phyloP scores from a whole-genome alignment of 2,113 vertebrate species.

The Marmota flaviventris region DNA sequence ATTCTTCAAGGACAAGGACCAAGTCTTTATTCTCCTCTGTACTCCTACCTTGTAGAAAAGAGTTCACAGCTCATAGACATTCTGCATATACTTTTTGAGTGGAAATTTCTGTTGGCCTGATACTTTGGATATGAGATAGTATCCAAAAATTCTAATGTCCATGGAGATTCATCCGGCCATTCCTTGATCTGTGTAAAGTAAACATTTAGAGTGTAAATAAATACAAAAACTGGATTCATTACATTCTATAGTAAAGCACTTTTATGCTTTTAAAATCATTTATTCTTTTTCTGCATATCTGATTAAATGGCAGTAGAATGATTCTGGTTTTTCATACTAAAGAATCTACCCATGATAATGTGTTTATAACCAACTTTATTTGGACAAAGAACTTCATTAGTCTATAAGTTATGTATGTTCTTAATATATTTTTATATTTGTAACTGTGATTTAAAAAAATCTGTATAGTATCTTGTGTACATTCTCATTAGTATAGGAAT shows the following conservation, averaged over 20 bases:
- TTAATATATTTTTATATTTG: conserved; percentile 87
- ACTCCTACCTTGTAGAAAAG: background rate
- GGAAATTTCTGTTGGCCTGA: background rate
- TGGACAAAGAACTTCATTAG: conserved; percentile 74
- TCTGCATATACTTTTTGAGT: background rate
- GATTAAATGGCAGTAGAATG: conserved; percentile 71
- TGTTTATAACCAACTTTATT: conserved; percentile 78
- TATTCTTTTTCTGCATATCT: conserved; percentile 69
- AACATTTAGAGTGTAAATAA: conserved; percentile 74
- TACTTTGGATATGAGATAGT: background rate
- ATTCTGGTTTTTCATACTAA: conserved; percentile 67
- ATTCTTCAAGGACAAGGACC: conserved; percentile 18
- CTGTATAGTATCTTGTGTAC: conserved; percentile 75
- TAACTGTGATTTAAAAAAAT: conserved; percentile 74
- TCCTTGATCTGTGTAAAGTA: conserved; percentile 73
- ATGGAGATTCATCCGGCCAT: background rate
- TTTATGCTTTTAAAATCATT: conserved; percentile 65
- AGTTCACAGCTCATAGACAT: background rate
- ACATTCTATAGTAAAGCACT: conserved; percentile 76
- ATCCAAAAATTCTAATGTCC: background rate
- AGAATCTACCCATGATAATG: conserved; percentile 57
- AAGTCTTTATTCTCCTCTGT: background rate
- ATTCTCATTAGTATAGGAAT: conserved; percentile 83
- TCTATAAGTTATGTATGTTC: conserved; percentile 84
- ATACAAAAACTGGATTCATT: conserved; percentile 57